Conservation (phyloP, 64 coral and sea anemone species). For the Montipora efflorescens region DNA sequence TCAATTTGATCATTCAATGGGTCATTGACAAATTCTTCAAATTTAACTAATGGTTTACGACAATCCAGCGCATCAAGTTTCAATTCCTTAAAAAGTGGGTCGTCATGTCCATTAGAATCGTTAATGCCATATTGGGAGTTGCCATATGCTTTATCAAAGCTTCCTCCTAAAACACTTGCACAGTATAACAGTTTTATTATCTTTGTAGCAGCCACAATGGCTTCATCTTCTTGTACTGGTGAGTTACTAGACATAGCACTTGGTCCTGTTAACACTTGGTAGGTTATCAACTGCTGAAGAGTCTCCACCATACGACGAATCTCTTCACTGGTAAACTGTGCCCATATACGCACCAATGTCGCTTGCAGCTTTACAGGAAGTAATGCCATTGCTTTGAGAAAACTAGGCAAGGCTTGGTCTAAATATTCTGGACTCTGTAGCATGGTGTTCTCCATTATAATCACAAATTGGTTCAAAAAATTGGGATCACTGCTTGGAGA, state of each 20-base stretch:
- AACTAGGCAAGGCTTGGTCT: conserved; percentile 85
- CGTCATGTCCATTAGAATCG: neutral
- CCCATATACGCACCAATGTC: conserved; percentile 84
- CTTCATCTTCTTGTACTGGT: conserved; percentile 89
- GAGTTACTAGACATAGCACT: conserved; percentile 12
- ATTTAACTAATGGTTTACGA: conserved; percentile 74
- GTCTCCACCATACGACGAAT: conserved; percentile 93
- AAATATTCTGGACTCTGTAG: conserved; percentile 96
- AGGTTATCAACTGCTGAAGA: conserved; percentile 92
- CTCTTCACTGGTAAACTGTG: conserved; percentile 54
- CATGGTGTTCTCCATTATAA: conserved; percentile 95
- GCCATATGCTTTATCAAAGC: conserved; percentile 13
- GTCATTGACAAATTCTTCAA: conserved; percentile 97
- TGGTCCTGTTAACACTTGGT: conserved; percentile 90
- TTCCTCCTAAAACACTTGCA: conserved; percentile 81
- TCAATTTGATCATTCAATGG: conserved; percentile 98
- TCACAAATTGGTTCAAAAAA: conserved; percentile 90
- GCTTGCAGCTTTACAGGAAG: conserved; percentile 78
- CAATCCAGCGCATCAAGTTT: conserved; percentile 72
- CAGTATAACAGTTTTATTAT: conserved; percentile 83
- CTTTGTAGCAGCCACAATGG: conserved; percentile 82
- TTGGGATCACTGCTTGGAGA: conserved; percentile 53
- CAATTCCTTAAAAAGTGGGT: conserved; percentile 79
- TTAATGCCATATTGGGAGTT: conserved; percentile 1
- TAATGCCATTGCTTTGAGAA: conserved; percentile 85